Evolutionary conservation across 2,113 vertebrate genomes (phyloP).

Genomic region (Calypte anna): DNA sequence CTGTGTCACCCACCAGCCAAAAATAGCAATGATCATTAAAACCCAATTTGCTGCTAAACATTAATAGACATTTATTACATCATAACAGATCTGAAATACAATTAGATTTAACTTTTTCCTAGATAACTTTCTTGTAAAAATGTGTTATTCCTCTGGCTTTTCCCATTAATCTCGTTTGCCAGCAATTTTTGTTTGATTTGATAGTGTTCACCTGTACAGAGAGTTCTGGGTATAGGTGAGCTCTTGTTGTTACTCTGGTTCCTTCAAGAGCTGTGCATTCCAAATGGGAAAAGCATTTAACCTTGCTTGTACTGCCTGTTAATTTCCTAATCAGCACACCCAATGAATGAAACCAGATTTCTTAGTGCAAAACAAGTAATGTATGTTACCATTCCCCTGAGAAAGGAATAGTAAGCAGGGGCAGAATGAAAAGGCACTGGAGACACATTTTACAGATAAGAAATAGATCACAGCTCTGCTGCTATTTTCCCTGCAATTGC

Average conservation of each 20-base stretch:
- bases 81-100: slow-evolving; percentile 66
- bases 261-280: neutral
- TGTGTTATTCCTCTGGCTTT: slow-evolving; percentile 15
- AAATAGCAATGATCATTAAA: slow-evolving; percentile 75
- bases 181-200: neutral
- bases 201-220: neutral
- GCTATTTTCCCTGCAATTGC: neutral
- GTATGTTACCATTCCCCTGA: neutral
- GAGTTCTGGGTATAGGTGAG: neutral
- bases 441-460: neutral
- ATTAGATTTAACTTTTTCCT: slow-evolving; percentile 60
- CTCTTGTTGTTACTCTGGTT: neutral
- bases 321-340: neutral
- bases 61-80: slow-evolving; percentile 70
- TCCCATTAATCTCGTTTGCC: slow-evolving; percentile 7
- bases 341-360: neutral
- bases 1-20: slow-evolving; percentile 45
- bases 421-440: neutral
- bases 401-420: neutral
- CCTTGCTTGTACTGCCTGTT: neutral
- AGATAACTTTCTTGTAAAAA: slow-evolving; percentile 46
- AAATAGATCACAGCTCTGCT: neutral
- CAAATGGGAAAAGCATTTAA: neutral
- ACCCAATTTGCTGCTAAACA: slow-evolving; percentile 71
- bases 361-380: neutral